Evolutionary conservation across 2,888 invertebrate species (phyloP).

Genomic region (Cylloceria caligata): DNA sequence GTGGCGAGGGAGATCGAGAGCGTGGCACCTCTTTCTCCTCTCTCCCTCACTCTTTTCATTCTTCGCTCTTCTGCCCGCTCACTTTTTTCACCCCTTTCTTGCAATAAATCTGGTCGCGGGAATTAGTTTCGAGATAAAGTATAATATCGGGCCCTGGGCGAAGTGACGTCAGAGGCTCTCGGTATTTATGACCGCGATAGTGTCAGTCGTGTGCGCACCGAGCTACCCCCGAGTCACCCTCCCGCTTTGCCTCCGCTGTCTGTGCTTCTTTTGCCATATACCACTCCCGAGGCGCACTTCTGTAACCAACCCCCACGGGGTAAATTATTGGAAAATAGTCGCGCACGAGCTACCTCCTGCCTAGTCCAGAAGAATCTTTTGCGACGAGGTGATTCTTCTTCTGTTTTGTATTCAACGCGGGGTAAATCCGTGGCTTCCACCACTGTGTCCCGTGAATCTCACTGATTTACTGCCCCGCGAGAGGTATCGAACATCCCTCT

Average conservation of each 20-base stretch:
- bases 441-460: conserved; percentile 27
- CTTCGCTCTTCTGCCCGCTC: conserved; percentile 18
- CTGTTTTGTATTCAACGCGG: conserved; percentile 61
- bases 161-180: conserved; percentile 84
- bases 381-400: conserved; percentile 48
- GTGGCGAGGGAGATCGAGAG: conserved; percentile 52
- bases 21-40: conserved; percentile 37
- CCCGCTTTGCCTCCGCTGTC: conserved; percentile 54
- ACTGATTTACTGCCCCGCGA: conserved; percentile 43
- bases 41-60: conserved; percentile 18
- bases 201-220: conserved; percentile 83
- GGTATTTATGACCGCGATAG: conserved; percentile 84
- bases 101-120: conserved; percentile 84
- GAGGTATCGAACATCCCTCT: conserved; percentile 68
- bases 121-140: conserved; percentile 85
- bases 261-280: conserved; percentile 46
- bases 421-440: conserved; percentile 30
- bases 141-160: conserved; percentile 84
- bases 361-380: conserved; percentile 48
- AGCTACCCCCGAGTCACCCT: conserved; percentile 59
- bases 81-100: conserved; percentile 82
- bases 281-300: conserved; percentile 38
- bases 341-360: conserved; percentile 53
- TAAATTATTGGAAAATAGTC: conserved; percentile 84
- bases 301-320: conserved; percentile 61